Evolutionary conservation across 23 tunicate species (phyloP).

Genomic region (Halocynthia aurantium): DNA sequence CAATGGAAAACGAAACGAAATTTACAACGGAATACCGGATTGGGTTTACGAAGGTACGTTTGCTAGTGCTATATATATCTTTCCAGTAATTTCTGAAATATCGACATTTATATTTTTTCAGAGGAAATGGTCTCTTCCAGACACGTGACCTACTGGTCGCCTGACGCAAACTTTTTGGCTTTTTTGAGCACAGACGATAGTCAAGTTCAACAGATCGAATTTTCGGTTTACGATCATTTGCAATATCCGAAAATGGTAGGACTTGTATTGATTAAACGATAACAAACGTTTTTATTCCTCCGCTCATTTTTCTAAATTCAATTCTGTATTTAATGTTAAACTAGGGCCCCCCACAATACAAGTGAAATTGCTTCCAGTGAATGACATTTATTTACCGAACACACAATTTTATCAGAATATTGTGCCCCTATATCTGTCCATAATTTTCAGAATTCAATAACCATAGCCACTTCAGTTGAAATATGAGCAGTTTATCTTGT

Average conservation of each 20-base stretch:
- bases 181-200: slow-evolving; percentile 71
- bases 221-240: slow-evolving; percentile 33
- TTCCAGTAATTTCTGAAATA: not conserved
- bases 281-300: not conserved
- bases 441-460: not conserved
- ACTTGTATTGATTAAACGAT: not conserved
- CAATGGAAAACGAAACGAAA: slow-evolving; percentile 53
- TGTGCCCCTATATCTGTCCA: too few species aligned
- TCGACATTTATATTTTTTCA: slow-evolving; percentile 7
- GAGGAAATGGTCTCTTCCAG: slow-evolving; percentile 92
- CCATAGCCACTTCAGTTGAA: not conserved
- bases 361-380: too few species aligned
- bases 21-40: slow-evolving; percentile 89
- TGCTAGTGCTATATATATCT: not conserved
- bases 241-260: slow-evolving; percentile 78
- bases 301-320: too few species aligned
- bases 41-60: slow-evolving; percentile 90
- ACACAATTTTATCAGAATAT: too few species aligned
- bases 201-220: slow-evolving; percentile 54
- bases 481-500: not conserved
- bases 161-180: slow-evolving; percentile 33
- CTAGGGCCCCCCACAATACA: too few species aligned
- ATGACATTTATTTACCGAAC: too few species aligned
- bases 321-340: too few species aligned
- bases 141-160: slow-evolving; percentile 86